Percentiles rank a stretch among this genome's conserved stretches.
phyloP scores from a whole-genome alignment of 2,797 vertebrate genomes.

The Philypnodon macrostomus region DNA sequence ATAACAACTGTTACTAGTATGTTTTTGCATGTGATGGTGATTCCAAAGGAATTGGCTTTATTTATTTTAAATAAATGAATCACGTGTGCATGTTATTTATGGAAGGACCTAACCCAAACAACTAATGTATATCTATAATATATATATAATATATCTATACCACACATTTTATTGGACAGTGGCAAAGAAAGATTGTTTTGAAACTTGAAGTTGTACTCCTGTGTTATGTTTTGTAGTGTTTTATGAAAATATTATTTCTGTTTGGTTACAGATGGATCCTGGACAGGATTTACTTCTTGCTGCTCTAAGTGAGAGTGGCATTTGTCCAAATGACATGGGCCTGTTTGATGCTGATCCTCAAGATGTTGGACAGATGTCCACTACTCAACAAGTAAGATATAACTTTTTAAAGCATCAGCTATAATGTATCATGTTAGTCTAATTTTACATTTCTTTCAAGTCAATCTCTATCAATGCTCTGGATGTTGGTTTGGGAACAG shows the following conservation, averaged over 20 bases:
- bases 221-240: background rate
- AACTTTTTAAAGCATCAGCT: background rate
- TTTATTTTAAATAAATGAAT: no score
- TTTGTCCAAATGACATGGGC: constrained; percentile 90
- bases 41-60: no score
- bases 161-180: no score
- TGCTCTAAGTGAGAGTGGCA: constrained; percentile 97
- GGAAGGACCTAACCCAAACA: no score
- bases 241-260: background rate
- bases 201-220: background rate
- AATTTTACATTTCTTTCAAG: constrained; percentile 58
- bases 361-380: constrained; percentile 81
- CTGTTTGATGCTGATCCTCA: constrained; percentile 90
- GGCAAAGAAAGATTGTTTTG: no score
- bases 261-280: constrained; percentile 88
- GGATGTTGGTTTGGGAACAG: constrained; percentile 83
- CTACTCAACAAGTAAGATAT: constrained; percentile 84
- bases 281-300: constrained; percentile 98
- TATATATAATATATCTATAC: no score
- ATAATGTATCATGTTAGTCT: background rate
- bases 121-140: no score
- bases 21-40: no score
- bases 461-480: constrained; percentile 86
- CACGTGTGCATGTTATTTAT: no score
- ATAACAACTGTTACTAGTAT: no score